Conservation (phyloP, 1,140 invertebrate genomes). For the Cephus cinctus region DNA sequence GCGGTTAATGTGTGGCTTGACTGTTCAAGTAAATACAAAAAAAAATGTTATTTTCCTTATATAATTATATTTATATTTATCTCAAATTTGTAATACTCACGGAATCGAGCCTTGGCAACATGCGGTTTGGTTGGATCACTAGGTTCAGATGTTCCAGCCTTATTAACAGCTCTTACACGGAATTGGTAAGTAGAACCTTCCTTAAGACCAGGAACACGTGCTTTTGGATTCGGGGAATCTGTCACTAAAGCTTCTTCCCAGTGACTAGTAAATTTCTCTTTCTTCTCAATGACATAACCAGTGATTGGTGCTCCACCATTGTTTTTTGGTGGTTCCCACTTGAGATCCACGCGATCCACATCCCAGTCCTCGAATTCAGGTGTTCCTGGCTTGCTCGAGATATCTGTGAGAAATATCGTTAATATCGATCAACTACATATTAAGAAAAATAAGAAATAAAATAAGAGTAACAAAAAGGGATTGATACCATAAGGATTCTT, state of each 20-base stretch:
- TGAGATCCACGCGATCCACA: slow-evolving; percentile 87
- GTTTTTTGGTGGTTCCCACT: slow-evolving; percentile 88
- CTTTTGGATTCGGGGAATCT: slow-evolving; percentile 75
- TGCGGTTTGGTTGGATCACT: slow-evolving; percentile 87
- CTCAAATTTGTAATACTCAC: slow-evolving; percentile 63
- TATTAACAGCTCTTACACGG: slow-evolving; percentile 89
- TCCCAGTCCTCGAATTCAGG: slow-evolving; percentile 93
- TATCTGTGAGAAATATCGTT: slow-evolving; percentile 57
- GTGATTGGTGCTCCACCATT: slow-evolving; percentile 93
- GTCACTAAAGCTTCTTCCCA: slow-evolving; percentile 90
- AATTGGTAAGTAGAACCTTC: slow-evolving; percentile 95
- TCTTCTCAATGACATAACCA: slow-evolving; percentile 96
- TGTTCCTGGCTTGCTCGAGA: slow-evolving; percentile 83
- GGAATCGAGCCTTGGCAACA: slow-evolving; percentile 83
- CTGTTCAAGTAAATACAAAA: slow-evolving; percentile 54
- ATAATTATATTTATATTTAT: background rate
- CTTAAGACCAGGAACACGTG: slow-evolving; percentile 79
- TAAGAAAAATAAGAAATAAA: background rate
- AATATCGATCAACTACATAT: slow-evolving; percentile 7
- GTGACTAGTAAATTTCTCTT: slow-evolving; percentile 82
- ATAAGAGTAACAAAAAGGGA: background rate
- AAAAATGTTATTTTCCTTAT: slow-evolving; percentile 1
- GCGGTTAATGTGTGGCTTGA: slow-evolving; percentile 88
- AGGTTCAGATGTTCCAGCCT: slow-evolving; percentile 88
- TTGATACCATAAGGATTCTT: slow-evolving; percentile 90